Evolutionary conservation across 2,888 invertebrate genomes (phyloP), one percentile per base, ranked within the genome.

Genomic region (Stenoptilia bipunctidactyla): DNA sequence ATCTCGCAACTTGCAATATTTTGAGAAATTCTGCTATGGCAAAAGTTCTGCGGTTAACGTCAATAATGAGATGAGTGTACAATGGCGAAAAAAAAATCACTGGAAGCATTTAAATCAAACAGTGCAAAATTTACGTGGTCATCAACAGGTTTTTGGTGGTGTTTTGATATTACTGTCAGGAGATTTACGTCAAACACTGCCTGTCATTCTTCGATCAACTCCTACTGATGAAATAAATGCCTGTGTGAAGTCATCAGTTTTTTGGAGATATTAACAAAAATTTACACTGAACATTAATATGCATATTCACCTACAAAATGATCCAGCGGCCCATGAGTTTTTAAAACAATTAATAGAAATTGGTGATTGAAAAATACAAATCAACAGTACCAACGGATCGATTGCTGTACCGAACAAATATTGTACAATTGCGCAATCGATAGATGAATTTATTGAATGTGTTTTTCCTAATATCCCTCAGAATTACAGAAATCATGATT

Each of bases 1-100:
- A 45, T 40, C 44, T 43, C 45, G n/a, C 46, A 40, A 45, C 41
- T 2, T 43, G 45, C 40, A 45, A 45, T 34, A 15, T 45, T 40
- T 37, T 39, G 20, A 42, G 34, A 27, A 38, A 40, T 12, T 42
- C 39, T 39, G 47, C 45, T 40, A 47, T 47, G 44, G 46, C 40
- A 34, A 47, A 45, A 15, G 42, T 46, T 15, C 34, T 40, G 40
- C 37, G 33, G 13, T 33, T 36, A 37, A 33, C 37, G 33, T 33
- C 33, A 37, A 37, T 38, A 15, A 40, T 40, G 40, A 40, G 43
- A 43, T 43, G 43, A 43, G 20, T 43, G 40, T 15, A 40, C 43
- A 30, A 44, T 44, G 39, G 39, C 43, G 13, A 15, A 43, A 25
- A 38, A 40, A 40, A 40, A 42, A 40, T 20, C 42, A 30, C 34